Base-by-base conservation (phyloP, 2,888 invertebrate species). In the Nomada fucata region DNA sequence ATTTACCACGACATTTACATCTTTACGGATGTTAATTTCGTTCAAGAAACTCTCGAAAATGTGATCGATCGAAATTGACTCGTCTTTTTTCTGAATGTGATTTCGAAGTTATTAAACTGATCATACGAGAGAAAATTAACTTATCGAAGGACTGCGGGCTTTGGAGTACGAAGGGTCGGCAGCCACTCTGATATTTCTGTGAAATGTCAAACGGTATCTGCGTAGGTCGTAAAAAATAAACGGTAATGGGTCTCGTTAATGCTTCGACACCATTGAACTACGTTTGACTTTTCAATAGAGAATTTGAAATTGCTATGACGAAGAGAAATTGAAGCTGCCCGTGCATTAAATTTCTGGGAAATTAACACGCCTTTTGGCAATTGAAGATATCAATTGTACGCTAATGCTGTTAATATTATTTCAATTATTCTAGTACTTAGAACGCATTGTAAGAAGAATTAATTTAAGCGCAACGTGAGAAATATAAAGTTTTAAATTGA, bases 201-300 rank as follows among this genome's bases (percentile, higher is more conserved):
- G 55, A 78, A 78, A 78, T 74, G 67, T 78, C 77, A 78, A 57
- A 61, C 50, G 67, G 61, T n/a, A 13, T 11, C 47, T 47, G 55
- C 61, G 61, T 78, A 20, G 67, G 61, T 63, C n/a, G 67, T 23
- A 11, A 53, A 74, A 74, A 78, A 47, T 61, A 60, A 20, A 13
- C 52, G 52, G 72, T 72, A 65, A 71, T 53, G 59, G 50, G 10
- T 60, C 23, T 65, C 60, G 72, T 65, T 72, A 77, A 65, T 50
- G 52, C 20, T 7, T 23, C 18, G 65, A 44, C 44, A 29, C n/a
- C 52, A 29, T 65, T 11, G 72, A 60, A 44, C 23, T 59, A 20
- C 15, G 53, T 60, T 59, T 29, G 55, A 60, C 10, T 59, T 70
- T 57, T 53, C 23, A 71, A 70, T 63, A 50, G 50, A 44, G 57